phyloP scores from a whole-genome alignment of 1,140 invertebrate species.

The Saxidomus purpurata region DNA sequence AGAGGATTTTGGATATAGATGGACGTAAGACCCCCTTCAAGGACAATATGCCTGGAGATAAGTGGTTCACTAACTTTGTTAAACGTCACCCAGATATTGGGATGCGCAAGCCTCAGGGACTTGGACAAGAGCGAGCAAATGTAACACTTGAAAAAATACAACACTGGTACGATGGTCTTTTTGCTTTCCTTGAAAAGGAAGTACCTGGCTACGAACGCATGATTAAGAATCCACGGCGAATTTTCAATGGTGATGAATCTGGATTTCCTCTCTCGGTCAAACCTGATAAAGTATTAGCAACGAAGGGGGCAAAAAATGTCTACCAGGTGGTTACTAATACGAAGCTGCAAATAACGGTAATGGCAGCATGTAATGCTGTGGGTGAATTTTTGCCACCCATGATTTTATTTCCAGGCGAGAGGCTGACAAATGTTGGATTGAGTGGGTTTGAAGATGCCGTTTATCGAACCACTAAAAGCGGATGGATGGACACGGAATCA shows the following conservation, averaged over 20 bases:
- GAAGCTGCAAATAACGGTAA: neutral
- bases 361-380: neutral
- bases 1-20: neutral
- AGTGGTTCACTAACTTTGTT: neutral
- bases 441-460: neutral
- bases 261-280: neutral
- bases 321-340: neutral
- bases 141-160: neutral
- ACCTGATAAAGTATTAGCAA: neutral
- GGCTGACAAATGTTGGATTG: neutral
- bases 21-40: neutral
- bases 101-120: neutral
- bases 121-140: neutral
- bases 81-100: neutral
- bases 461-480: neutral
- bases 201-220: neutral
- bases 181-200: neutral
- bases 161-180: neutral
- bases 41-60: neutral
- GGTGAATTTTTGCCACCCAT: neutral
- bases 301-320: neutral
- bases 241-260: conserved; percentile 3
- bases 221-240: neutral
- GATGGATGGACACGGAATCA: neutral
- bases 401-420: neutral